Base-by-base conservation (phyloP, 2,113 vertebrate species). In the Campylomormyrus tamandua region DNA sequence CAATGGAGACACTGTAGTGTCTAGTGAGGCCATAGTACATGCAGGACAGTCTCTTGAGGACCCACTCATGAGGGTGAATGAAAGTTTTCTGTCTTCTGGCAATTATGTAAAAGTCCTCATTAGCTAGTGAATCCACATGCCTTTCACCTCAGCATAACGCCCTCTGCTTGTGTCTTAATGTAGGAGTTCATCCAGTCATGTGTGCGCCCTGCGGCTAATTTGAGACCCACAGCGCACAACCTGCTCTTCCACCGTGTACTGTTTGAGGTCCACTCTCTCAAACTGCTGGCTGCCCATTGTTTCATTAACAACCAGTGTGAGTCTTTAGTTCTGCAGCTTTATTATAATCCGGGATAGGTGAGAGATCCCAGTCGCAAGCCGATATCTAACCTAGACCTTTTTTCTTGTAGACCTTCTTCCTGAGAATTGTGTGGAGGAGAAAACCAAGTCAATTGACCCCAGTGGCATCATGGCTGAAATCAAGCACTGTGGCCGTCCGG, bases 291-390 rank as follows among this genome's bases (percentile, higher is more conserved):
- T 0, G 98, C 98, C 0, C 98, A 99, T 91, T 98, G 97, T 94
- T 97, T 99, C 95, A 97, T 99, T 95, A 98, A 96, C 95, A 97
- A 98, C 95, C 98, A 98, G 94, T 98, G 98, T 99, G 95, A 97
- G 97, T 94, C 42, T 92, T 62, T 4, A 39, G 13, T 52, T 31
- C 49, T 21, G 1, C 9, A 56, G 13, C 10, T 87, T 84, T 84
- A 24, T 3, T 87, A 50, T 53, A 21, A 27, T 87, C 46, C 31
- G 49, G 4, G 11, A 49, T 77, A 1, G 62, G 70, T 2, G 70
- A 39, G 74, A 80, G 74, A 80, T 80, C 74, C 15, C 74, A 7
- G 15, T 80, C 17, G 6, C 86, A 35, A 2, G 8, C 1, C 17
- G 0, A 24, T n/a, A 8, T 35, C 35, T 42, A 24, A 11, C 56